A percentile compares a stretch with the other conserved stretches of the same genome.
These are phyloP conservation scores for Scaptomyza tumidula DNA, from an alignment of 2,888 invertebrate species.

Conservation along the genomic window DNA sequence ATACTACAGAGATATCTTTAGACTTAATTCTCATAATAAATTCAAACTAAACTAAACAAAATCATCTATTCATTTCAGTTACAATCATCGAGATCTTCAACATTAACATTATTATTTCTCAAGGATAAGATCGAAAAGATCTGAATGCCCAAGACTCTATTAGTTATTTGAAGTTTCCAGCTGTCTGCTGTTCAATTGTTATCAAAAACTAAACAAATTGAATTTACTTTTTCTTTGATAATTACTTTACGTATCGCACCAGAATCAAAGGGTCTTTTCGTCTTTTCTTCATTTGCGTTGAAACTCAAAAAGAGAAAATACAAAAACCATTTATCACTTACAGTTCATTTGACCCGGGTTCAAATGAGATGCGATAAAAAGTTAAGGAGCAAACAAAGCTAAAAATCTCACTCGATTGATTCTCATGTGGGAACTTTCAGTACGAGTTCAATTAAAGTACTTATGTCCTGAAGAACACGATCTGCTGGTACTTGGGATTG, in stretches of 20 bases:
- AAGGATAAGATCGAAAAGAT: no score
- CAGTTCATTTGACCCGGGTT: conserved; percentile 47
- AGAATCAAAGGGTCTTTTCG: conserved; percentile 16
- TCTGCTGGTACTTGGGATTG: conserved; percentile 59
- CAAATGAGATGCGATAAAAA: conserved; percentile 21
- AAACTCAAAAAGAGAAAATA: neutral
- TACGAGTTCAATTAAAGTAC: conserved; percentile 34
- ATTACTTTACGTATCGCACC: conserved; percentile 10
- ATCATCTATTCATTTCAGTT: no score
- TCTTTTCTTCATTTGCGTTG: conserved; percentile 9
- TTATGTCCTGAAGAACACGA: conserved; percentile 53
- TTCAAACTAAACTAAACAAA: no score
- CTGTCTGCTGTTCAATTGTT: conserved; percentile 21
- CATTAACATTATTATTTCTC: no score
- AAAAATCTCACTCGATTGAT: conserved; percentile 36
- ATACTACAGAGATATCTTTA: no score
- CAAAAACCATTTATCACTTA: conserved; percentile 57
- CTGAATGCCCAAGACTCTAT: neutral
- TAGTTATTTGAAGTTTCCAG: neutral
- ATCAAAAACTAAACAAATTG: conserved; percentile 4
- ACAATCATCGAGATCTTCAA: no score
- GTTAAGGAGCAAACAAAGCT: conserved; percentile 28
- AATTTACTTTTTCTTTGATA: neutral
- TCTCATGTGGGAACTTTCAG: conserved; percentile 62
- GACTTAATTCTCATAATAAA: no score